phyloP scores from a whole-genome alignment of 2,888 invertebrate species.

The Orchesellides sinensis region DNA sequence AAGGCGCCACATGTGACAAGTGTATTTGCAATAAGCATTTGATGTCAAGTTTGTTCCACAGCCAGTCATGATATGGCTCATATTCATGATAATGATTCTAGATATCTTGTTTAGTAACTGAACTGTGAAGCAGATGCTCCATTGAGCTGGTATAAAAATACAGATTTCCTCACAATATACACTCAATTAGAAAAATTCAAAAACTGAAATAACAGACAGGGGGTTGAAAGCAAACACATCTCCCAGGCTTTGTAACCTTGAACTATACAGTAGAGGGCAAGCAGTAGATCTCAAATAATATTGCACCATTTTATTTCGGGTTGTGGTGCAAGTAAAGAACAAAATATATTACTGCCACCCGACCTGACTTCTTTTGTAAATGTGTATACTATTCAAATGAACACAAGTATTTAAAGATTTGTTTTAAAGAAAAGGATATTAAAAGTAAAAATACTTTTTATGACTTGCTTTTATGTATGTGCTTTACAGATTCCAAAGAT shows the following conservation, averaged over 20 bases:
- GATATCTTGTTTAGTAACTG: too few relatives aligned
- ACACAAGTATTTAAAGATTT: neutral
- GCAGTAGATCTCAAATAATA: too few relatives aligned
- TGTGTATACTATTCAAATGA: too few relatives aligned
- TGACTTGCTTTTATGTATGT: neutral
- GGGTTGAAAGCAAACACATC: neutral
- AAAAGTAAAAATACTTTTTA: conserved; percentile 3
- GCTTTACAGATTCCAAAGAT: neutral
- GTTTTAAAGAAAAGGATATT: conserved; percentile 7
- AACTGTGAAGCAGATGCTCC: too few relatives aligned
- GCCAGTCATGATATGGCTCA: too few relatives aligned
- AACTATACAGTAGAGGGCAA: neutral
- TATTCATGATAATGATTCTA: too few relatives aligned
- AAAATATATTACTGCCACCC: neutral
- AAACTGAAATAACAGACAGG: too few relatives aligned
- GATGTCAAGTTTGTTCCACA: neutral
- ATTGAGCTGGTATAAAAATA: too few relatives aligned
- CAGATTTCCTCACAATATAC: neutral
- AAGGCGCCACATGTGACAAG: conserved; percentile 19
- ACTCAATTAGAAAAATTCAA: conserved; percentile 5
- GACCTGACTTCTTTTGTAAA: neutral
- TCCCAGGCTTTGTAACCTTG: neutral
- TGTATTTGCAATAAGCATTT: neutral
- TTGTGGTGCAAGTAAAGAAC: too few relatives aligned
- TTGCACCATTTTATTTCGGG: too few relatives aligned